These are phyloP conservation scores for Phallusia fumigata DNA, from an alignment of 23 tunicate species.

Conservation along the genomic window DNA sequence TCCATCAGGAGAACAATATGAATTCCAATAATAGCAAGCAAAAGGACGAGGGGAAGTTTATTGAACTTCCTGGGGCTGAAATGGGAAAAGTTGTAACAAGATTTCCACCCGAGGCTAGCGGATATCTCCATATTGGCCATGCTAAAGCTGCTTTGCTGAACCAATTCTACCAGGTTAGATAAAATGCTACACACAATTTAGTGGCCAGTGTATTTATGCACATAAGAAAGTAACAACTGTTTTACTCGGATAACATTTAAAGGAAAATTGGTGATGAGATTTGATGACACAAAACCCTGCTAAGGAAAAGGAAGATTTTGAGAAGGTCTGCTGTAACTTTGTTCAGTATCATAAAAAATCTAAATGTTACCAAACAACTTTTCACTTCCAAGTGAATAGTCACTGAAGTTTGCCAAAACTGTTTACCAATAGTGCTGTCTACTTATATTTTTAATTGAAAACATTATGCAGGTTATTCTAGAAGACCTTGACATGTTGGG, in stretches of 20 bases:
- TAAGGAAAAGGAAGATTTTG: constrained; percentile 97
- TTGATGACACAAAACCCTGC: constrained; percentile 99
- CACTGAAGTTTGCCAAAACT: too few species aligned
- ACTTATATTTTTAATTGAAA: too few species aligned
- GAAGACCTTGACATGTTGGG: constrained; percentile 89
- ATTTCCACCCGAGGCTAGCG: constrained; percentile 99
- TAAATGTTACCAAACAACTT: too few species aligned
- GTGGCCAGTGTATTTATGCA: too few species aligned
- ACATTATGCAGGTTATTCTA: constrained; percentile 75
- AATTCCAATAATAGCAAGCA: constrained; percentile 30
- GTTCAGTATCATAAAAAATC: too few species aligned
- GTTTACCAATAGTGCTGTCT: too few species aligned
- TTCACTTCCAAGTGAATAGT: too few species aligned
- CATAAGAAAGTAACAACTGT: too few species aligned
- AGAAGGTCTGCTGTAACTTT: constrained; percentile 72
- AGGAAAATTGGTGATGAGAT: constrained; percentile 96
- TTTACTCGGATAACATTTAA: constrained; percentile 71
- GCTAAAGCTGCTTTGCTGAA: constrained; percentile 99
- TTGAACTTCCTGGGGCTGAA: constrained; percentile 96
- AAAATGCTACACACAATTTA: too few species aligned
- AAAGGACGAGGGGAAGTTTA: constrained; percentile 89
- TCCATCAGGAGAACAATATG: neutral
- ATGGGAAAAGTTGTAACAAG: constrained; percentile 97
- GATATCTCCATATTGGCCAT: constrained; percentile 97
- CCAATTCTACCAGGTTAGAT: constrained; percentile 74